Evolutionary conservation across 2,113 vertebrate genomes (phyloP), one percentile per base, ranked within the genome.

Genomic region (Neofelis nebulosa): DNA sequence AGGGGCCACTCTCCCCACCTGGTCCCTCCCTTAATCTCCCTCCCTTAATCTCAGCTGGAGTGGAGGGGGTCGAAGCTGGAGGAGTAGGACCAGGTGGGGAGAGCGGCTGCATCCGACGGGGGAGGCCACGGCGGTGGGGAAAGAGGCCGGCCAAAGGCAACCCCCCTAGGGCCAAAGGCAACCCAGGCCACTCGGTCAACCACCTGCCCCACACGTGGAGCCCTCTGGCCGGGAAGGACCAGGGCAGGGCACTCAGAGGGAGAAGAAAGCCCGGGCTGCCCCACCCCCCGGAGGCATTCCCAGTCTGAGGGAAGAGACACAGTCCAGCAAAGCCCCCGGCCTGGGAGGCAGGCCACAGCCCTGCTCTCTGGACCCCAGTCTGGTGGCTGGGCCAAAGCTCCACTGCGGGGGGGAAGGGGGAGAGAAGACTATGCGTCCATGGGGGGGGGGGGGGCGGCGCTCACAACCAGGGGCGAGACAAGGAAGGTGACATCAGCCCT

Each of bases 11-110:
- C 73, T 95, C 16, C 23, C 23, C 12, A 91, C 81, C 76, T 81
- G 95, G 85, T 65, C 88, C 83, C 29, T 78, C 31, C 38, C 96
- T 89, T 69, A 19, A 27, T 69, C 90, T 65, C 88, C 83, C 29
- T 78, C 31, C 38, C 96, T 89, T 69, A 19, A 27, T 69, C 90
- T 92, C 63, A 84, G 83, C 78, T 63, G 90, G 80, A 79, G 89
- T 31, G 9, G 55, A 86, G 55, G 45, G 48, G 69, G 25, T 65
- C 23, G 65, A 52, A 61, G 36, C 52, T 19, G 23, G 19, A 50
- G 73, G 48, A 63, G 66, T 48, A 21, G 7, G 45, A 52, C 41
- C 76, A 95, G 93, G 84, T 71, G 71, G 86, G 57, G 57, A 21
- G 57, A 61, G 57, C 7, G 21, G 3, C 55, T 0, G 11, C 2